Evolutionary conservation across 53 echinoderm and acorn worm genomes (phyloP).

Genomic region (Antedon mediterranea): DNA sequence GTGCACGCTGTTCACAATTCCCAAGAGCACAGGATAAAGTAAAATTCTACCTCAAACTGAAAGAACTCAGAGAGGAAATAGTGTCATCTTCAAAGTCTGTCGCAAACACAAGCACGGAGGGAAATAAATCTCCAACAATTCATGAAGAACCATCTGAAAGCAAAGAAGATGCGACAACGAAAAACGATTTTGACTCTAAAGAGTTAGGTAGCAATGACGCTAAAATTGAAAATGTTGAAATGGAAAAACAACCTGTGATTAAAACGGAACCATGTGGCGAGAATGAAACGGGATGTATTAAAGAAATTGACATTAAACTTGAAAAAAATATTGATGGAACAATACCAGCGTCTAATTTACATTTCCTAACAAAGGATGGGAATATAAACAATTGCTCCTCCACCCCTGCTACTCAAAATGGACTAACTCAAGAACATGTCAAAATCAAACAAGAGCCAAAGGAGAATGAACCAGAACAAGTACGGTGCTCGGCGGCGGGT

Average conservation of each 20-base stretch:
- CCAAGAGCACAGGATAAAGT: conserved; percentile 99
- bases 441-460: not conserved
- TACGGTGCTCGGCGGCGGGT: not conserved
- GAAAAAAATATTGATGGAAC: conserved; percentile 25
- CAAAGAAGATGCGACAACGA: not conserved
- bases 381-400: not conserved
- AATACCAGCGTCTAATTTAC: not conserved
- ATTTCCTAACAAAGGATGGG: not conserved
- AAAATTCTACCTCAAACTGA: conserved; percentile 79
- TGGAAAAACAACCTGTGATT: not conserved
- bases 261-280: not conserved
- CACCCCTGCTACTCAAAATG: not conserved
- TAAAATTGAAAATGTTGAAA: not conserved
- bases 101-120: not conserved
- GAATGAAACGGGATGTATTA: conserved; percentile 22
- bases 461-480: not conserved
- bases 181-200: not conserved
- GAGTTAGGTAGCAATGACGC: not conserved
- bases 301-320: conserved; percentile 20
- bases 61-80: conserved; percentile 85
- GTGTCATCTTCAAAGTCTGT: conserved; percentile 25
- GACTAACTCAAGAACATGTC: not conserved
- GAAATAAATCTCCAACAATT: not conserved
- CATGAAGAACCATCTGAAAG: not conserved
- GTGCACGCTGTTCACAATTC: conserved; percentile 99